phyloP scores from a whole-genome alignment of 2,797 vertebrate species.

The Pitangus sulphuratus region DNA sequence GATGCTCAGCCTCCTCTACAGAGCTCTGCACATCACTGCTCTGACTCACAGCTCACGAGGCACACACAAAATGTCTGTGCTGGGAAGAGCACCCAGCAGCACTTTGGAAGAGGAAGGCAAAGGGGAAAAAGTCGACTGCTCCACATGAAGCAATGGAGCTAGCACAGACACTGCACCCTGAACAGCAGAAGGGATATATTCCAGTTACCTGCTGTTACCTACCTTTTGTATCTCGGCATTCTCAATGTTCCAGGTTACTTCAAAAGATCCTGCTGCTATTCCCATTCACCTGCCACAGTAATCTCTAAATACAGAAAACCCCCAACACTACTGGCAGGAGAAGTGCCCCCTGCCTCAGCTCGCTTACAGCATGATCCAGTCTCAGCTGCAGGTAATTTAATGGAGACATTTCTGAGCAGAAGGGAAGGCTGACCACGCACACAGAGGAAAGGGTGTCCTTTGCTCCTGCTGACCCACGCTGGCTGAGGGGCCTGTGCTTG shows the following conservation, averaged over 20 bases:
- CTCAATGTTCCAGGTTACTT: neutral
- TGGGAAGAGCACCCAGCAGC: neutral
- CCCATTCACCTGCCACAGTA: neutral
- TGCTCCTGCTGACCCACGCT: neutral
- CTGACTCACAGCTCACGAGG: fast-evolving
- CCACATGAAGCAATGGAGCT: neutral
- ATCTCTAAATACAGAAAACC: neutral
- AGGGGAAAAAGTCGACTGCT: neutral
- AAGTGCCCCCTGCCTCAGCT: neutral
- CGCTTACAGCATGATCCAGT: neutral
- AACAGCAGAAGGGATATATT: neutral
- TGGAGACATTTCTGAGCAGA: neutral
- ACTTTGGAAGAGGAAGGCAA: neutral
- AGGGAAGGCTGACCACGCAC: neutral
- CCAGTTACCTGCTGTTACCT: neutral
- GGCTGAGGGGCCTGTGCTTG: neutral
- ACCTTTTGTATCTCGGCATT: neutral
- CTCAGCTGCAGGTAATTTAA: neutral
- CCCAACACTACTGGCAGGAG: neutral
- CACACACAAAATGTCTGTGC: neutral
- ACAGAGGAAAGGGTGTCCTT: neutral
- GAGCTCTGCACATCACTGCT: neutral
- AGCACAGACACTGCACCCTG: neutral
- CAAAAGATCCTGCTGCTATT: neutral
- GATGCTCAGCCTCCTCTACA: neutral